These are phyloP conservation scores for Halictus rubicundus DNA, from an alignment of 1,140 invertebrate species.

Conservation along the genomic window DNA sequence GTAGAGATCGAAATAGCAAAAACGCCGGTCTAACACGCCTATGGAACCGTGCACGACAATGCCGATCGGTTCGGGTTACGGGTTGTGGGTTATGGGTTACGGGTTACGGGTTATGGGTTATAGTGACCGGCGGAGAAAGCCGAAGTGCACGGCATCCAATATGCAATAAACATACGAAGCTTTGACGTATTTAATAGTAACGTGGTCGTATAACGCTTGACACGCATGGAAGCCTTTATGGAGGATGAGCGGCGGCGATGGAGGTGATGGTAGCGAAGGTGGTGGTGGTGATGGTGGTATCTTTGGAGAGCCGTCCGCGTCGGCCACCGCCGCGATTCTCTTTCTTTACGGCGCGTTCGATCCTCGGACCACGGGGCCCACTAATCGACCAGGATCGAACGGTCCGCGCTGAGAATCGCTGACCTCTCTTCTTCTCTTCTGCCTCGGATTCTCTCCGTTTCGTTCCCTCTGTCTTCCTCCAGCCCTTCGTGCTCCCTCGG, in stretches of 20 bases:
- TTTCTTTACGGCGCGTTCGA: not conserved
- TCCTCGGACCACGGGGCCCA: conserved; percentile 9
- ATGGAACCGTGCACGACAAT: conserved; percentile 37
- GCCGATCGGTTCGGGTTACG: conserved; percentile 69
- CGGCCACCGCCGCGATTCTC: conserved; percentile 58
- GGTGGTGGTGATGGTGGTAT: conserved; percentile 56
- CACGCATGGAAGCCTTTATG: conserved; percentile 78
- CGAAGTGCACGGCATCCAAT: conserved; percentile 77
- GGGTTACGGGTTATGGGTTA: conserved; percentile 67
- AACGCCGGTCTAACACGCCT: not conserved
- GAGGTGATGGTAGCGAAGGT: conserved; percentile 53
- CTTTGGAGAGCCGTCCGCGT: conserved; percentile 51
- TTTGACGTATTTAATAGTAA: conserved; percentile 81
- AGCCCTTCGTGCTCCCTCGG: conserved; percentile 20
- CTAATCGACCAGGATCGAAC: not conserved
- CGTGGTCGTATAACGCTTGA: conserved; percentile 79
- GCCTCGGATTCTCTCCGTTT: not conserved
- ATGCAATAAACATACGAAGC: conserved; percentile 79
- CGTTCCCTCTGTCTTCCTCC: no score
- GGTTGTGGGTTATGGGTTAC: conserved; percentile 60
- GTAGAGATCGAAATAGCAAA: not conserved
- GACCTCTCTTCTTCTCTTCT: conserved; percentile 19
- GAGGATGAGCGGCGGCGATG: conserved; percentile 63
- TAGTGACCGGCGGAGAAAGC: conserved; percentile 60
- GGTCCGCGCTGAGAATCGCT: conserved; percentile 52